phyloP scores from a whole-genome alignment of 2,888 invertebrate species.

The Lycocerus yunnanus region DNA sequence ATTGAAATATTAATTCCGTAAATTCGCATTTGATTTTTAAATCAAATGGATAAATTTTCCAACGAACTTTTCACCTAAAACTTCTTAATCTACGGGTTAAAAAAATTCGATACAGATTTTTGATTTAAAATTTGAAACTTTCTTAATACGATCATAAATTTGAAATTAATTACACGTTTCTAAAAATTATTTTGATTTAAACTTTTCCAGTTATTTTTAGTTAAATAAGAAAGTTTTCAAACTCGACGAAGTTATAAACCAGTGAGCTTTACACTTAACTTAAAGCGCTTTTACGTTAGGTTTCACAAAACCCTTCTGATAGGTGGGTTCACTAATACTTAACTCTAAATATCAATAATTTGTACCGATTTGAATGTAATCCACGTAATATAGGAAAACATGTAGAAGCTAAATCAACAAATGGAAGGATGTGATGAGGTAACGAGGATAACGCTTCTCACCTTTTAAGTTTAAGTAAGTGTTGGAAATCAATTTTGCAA shows the following conservation, averaged over 20 bases:
- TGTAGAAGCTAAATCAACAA: neutral
- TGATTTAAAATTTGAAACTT: neutral
- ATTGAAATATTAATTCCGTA: neutral
- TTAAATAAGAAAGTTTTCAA: neutral
- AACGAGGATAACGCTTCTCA: neutral
- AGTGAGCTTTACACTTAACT: constrained; percentile 3
- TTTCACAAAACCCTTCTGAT: neutral
- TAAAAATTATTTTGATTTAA: neutral
- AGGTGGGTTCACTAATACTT: neutral
- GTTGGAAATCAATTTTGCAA: neutral
- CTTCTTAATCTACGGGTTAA: neutral
- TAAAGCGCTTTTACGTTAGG: neutral
- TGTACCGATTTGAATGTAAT: neutral
- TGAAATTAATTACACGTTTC: neutral
- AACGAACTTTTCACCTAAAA: neutral
- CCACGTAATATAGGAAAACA: neutral
- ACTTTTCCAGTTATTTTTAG: neutral
- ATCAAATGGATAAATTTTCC: neutral
- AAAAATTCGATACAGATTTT: neutral
- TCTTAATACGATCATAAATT: neutral
- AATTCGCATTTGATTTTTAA: neutral
- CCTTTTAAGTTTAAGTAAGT: neutral
- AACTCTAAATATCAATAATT: neutral
- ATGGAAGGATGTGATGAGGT: neutral
- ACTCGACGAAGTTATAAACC: constrained; percentile 2